Evolutionary conservation across 2,113 vertebrate genomes (phyloP), one percentile per base, ranked within the genome.

Genomic region (Mola mola): DNA sequence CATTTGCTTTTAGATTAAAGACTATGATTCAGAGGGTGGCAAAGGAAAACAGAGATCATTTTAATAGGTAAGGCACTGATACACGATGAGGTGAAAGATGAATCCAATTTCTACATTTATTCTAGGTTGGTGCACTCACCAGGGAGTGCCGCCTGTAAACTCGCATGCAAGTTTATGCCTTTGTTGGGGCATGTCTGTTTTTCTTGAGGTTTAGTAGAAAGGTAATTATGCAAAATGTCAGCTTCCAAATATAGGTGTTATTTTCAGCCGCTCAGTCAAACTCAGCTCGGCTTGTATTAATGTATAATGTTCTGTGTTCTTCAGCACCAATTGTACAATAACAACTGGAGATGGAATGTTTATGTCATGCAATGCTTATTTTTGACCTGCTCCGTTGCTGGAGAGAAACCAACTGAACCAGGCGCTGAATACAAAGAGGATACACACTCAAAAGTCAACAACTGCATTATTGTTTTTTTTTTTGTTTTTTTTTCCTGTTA

Each of bases 11-110:
- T 72, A 98, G 97, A 86, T 91, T 99, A 75, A 98, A 98, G 85
- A 90, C 88, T 67, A 74, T 97, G 84, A 94, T 98, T 91, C 95
- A 97, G 82, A 93, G 89, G 82, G 94, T 97, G 76, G 93, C 97
- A 13, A 94, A 91, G 83, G 94, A 98, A 86, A 94, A 98, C 87
- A 93, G 93, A 75, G 91, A 95, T 34, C 93, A 94, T 48, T 98
- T 97, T 89, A 94, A 94, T 87, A 95, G 96, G 97, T 99, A 79
- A 68, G 87, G 44, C 64, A 77, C 47, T 43, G 24, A 57, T 21
- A 15, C 13, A 8, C 22, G 46, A 42, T 37, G 78, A 78, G 70
- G 83, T 66, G 67, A 78, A 50, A 78, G 47, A 72, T 59, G 43
- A 80, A 59, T 62, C 59, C 67, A 63, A 50, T 70, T 83, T 67